These are phyloP conservation scores for Apoderus coryli DNA, from an alignment of 2,888 invertebrate species.

Conservation along the genomic window DNA sequence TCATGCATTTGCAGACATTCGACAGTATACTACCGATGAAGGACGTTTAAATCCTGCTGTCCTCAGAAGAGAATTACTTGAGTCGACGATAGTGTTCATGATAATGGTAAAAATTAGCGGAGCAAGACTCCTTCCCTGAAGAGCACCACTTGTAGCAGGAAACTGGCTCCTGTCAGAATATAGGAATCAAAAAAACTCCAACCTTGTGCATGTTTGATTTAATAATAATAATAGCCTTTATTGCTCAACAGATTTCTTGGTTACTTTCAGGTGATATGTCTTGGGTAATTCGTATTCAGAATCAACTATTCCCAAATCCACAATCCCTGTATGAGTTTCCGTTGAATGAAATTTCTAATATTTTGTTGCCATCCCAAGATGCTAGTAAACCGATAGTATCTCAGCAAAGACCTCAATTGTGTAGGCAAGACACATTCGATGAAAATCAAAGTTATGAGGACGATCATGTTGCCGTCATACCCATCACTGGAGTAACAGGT, in stretches of 20 bases:
- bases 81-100: too few relatives aligned
- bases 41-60: too few relatives aligned
- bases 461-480: conserved; percentile 10
- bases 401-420: conserved; percentile 16
- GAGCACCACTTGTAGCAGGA: too few relatives aligned
- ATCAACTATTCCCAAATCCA: conserved; percentile 51
- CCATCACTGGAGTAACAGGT: too few relatives aligned
- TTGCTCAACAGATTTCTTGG: too few relatives aligned
- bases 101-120: too few relatives aligned
- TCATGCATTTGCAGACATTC: not conserved
- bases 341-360: conserved; percentile 56
- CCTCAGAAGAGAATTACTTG: too few relatives aligned
- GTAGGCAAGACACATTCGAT: conserved; percentile 18
- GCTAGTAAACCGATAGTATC: conserved; percentile 13
- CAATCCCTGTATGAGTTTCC: conserved; percentile 42
- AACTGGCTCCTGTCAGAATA: too few relatives aligned
- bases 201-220: conserved; percentile 1
- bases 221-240: too few relatives aligned
- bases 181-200: too few relatives aligned
- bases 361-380: conserved; percentile 46
- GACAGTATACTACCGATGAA: too few relatives aligned
- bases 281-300: conserved; percentile 88
- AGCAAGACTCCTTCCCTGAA: too few relatives aligned
- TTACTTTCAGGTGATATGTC: conserved; percentile 54
- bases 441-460: conserved; percentile 15